Evolutionary conservation across 2,888 invertebrate genomes (phyloP).

Genomic region (Cantharis nigra): DNA sequence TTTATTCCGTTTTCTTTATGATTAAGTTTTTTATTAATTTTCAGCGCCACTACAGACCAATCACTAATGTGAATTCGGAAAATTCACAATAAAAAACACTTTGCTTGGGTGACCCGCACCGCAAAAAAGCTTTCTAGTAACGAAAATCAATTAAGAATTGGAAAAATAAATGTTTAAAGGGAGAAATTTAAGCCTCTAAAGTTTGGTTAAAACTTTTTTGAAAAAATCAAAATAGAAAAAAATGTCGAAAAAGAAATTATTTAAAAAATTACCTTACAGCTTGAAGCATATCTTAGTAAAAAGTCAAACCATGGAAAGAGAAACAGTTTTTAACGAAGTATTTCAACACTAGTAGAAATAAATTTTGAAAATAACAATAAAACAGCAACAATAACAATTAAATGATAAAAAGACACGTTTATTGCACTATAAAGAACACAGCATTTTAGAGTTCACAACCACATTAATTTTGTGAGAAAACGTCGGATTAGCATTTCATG

Average conservation of each 20-base stretch:
- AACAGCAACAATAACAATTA: constrained; percentile 13
- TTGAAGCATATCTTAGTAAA: constrained; percentile 9
- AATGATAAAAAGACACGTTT: constrained; percentile 9
- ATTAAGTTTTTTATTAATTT: background rate
- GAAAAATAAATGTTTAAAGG: background rate
- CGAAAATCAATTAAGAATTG: background rate
- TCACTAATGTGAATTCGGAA: background rate
- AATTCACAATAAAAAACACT: background rate
- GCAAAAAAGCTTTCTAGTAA: background rate
- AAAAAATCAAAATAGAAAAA: no score
- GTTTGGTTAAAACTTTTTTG: background rate
- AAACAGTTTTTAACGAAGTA: background rate
- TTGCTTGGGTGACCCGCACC: background rate
- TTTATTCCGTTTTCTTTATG: background rate
- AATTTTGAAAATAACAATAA: background rate
- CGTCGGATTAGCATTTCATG: constrained; percentile 9
- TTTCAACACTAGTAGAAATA: background rate
- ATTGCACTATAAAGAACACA: constrained; percentile 27
- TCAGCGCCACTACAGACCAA: no score
- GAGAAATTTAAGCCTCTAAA: background rate
- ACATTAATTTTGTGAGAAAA: constrained; percentile 13
- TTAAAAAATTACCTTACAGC: constrained; percentile 8
- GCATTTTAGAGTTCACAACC: constrained; percentile 19
- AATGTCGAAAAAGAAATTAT: background rate
- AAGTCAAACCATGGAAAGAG: background rate